A percentile compares a stretch with the other conserved stretches of the same genome.
Evolutionary conservation across 1,140 invertebrate species (phyloP).

Genomic region (Pseudachorutes palmiensis): DNA sequence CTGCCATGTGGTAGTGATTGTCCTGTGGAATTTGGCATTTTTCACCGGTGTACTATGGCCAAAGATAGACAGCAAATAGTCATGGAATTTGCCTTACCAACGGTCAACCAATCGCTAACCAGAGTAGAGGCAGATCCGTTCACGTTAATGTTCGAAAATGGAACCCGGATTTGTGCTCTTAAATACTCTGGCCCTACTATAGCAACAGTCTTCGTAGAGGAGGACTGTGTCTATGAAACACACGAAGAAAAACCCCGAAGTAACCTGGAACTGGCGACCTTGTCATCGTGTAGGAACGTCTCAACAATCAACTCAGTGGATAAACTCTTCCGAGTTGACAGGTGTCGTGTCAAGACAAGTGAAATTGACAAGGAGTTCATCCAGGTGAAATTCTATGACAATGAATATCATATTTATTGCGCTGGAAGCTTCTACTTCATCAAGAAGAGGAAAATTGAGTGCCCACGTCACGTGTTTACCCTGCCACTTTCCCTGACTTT

Average conservation of each 20-base stretch:
- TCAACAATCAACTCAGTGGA: background rate
- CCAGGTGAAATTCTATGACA: slow-evolving; percentile 16
- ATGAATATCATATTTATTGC: slow-evolving; percentile 23
- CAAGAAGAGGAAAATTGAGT: slow-evolving; percentile 9
- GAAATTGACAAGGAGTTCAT: slow-evolving; percentile 13
- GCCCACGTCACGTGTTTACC: slow-evolving; percentile 16
- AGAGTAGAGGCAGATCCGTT: slow-evolving; percentile 21
- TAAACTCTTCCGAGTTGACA: background rate
- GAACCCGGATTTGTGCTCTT: background rate
- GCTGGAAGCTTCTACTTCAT: slow-evolving; percentile 5
- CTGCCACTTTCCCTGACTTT: slow-evolving; percentile 15
- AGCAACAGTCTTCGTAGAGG: background rate
- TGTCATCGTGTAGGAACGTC: background rate
- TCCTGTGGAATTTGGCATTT: slow-evolving; percentile 15
- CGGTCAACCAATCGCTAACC: background rate
- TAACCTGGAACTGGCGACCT: background rate
- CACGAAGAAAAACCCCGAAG: background rate
- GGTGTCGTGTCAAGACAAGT: background rate
- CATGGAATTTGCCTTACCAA: slow-evolving; percentile 14
- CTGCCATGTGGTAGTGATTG: slow-evolving; percentile 10
- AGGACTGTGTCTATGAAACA: slow-evolving; percentile 22
- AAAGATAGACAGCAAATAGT: slow-evolving; percentile 1
- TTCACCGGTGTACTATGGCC: slow-evolving; percentile 10
- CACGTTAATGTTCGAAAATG: background rate
- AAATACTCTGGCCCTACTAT: slow-evolving; percentile 14